Evolutionary conservation across 2,888 invertebrate species (phyloP), one percentile per base, ranked within the genome.

Genomic region (Noctua pronuba): DNA sequence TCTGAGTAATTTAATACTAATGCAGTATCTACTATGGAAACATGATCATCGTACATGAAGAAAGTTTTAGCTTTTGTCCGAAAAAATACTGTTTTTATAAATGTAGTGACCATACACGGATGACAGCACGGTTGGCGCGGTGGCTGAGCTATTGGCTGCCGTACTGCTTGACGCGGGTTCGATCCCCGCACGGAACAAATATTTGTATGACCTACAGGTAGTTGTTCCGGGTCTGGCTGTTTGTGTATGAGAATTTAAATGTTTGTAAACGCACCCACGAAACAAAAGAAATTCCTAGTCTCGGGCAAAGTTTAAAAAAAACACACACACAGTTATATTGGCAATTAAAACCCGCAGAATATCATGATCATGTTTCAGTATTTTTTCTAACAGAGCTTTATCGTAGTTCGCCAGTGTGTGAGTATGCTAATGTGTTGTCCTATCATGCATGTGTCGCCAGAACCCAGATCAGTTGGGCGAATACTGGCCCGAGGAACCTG

Each of bases 401-500:
- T 62, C 18, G 84, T 80, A 77, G 85, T 85, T 60, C 68, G 93
- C 92, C 90, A 93, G 92, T 91, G 92, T 92, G 92, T 65, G 92
- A 85, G 93, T 94, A 94, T 86, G 95, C 95, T 95, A 95, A 94
- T 91, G 90, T 90, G 90, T 92, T 90, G 92, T 92, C 90, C 90
- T 88, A 86, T 90, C 91, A 88, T 90, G 95, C 95, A 95, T 94
- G 94, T 94, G 86, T 90, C 91, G 92, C 91, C 95, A 95, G 94
- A 94, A 90, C 90, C 92, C 90, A 82, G 94, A 95, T 81, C 94
- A 94, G 85, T 83, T 90, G 86, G 95, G 95, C 89, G 96, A 96
- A 90, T 94, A 92, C 90, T 95, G 95, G 93, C 94, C 94, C 80
- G 96, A 96, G 85, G 95, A 95, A 79, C 93, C 95, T 58, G 95